These are phyloP conservation scores for Ibycter americanus DNA, from an alignment of 2,797 vertebrate genomes.

Conservation along the genomic window DNA sequence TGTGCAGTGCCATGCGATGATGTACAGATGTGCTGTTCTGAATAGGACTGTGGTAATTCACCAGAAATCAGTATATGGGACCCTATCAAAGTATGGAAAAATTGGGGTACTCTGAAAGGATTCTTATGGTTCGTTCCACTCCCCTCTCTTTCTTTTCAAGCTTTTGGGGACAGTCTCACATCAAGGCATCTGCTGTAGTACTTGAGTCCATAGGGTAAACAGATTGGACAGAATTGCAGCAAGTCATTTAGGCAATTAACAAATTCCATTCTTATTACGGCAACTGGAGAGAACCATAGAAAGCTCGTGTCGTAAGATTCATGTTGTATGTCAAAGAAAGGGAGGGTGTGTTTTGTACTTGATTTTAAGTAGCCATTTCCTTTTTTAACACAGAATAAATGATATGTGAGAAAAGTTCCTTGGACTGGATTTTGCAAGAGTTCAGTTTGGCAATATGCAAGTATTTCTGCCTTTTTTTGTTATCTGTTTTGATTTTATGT, in stretches of 20 bases:
- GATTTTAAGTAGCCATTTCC: neutral
- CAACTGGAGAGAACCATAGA: neutral
- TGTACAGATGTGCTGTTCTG: neutral
- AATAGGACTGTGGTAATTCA: conserved; percentile 23
- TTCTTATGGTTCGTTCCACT: neutral
- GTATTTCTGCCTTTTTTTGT: neutral
- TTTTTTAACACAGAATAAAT: neutral
- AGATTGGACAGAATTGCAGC: neutral
- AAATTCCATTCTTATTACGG: neutral
- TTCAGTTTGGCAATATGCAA: neutral
- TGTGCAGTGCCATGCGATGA: conserved; percentile 4
- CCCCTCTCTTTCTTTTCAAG: neutral
- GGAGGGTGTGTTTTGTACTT: neutral
- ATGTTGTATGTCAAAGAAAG: neutral
- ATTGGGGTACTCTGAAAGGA: neutral
- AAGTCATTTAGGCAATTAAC: neutral
- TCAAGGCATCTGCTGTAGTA: neutral
- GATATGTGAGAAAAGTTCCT: neutral
- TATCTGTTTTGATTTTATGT: neutral
- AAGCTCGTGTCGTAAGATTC: neutral
- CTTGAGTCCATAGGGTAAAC: neutral
- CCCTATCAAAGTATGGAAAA: neutral
- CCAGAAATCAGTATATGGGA: neutral
- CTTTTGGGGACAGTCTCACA: neutral
- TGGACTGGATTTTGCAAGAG: neutral